Evolutionary conservation across 92 coral and sea anemone species (phyloP).

Genomic region (Bergia puertoricense): DNA sequence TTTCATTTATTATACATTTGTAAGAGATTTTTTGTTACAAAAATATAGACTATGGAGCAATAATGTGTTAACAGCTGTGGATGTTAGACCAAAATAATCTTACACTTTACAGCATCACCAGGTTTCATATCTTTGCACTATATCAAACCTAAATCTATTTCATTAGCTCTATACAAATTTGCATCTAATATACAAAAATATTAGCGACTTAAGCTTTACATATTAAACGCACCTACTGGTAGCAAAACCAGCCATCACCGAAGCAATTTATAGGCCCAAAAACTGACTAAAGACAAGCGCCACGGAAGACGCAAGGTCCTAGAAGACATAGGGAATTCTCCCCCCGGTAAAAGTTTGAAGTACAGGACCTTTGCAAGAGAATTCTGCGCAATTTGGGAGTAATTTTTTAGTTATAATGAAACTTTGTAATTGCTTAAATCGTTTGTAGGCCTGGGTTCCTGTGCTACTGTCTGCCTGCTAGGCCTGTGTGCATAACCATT

Average conservation of each 20-base stretch:
- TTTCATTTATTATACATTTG: neutral
- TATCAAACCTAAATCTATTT: conserved; percentile 8
- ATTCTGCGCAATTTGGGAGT: no score
- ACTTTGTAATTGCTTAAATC: neutral
- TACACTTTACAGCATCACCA: neutral
- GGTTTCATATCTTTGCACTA: neutral
- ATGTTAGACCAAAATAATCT: conserved; percentile 2
- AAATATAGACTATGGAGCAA: conserved; percentile 19
- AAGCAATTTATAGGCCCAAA: neutral
- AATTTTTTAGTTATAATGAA: no score
- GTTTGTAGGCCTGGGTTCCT: neutral
- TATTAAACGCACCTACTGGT: neutral
- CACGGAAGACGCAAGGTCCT: no score
- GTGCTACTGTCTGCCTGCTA: neutral
- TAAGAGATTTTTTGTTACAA: conserved; percentile 28
- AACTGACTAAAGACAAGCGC: no score
- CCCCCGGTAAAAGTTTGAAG: no score
- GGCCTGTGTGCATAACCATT: neutral
- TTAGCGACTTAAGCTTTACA: neutral
- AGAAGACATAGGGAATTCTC: no score
- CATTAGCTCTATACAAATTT: neutral
- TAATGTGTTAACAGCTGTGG: neutral
- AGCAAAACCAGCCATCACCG: neutral
- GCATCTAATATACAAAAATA: conserved; percentile 27
- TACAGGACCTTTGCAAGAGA: no score